Evolutionary conservation across 2,888 invertebrate species (phyloP), one percentile per base, ranked within the genome.

Genomic region (Melanargia galathea): DNA sequence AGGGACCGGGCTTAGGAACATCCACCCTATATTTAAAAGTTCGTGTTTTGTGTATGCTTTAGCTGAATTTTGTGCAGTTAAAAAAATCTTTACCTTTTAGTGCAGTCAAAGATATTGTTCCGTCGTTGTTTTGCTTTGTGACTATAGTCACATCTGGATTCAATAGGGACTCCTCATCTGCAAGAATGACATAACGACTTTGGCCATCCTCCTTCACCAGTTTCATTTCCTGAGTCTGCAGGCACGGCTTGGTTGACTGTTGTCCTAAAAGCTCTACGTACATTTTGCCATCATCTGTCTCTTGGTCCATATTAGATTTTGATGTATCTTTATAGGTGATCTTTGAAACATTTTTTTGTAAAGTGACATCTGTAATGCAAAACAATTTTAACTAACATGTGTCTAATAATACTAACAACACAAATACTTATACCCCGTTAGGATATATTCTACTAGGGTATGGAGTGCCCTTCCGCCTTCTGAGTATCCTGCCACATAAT

Each of bases 101-200:
- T 58, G 84, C 77, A 40, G 84, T 86, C 63, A 90, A 72, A 22
- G 88, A 87, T 70, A 91, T 84, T 68, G 89, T 88, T 1, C 89
- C 90, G 81, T 90, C 88, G 72, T 80, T 78, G 64, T 88, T 87
- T 70, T 89, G 88, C 70, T 85, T 90, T 1, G 87, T 86, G 5
- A 90, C 82, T 45, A 90, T 76, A 43, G 83, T 73, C 48, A 73
- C 74, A 8, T 68, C 70, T 5, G 68, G 67, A 24, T 73, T 77
- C 20, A 83, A 58, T 20, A 75, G 70, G 0, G 74, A 55, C 4
- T 76, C 75, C 1, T 82, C 80, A 33, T 81, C 75, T 0, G 81
- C 75, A 20, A 90, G 71, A 49, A 90, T 80, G 52, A 89, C 76
- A 69, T 85, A 90, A 45, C 81, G 78, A 48, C 77, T 80, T 16